These are phyloP conservation scores for Bucorvus abyssinicus DNA, from an alignment of 2,797 vertebrate genomes.

Conservation along the genomic window DNA sequence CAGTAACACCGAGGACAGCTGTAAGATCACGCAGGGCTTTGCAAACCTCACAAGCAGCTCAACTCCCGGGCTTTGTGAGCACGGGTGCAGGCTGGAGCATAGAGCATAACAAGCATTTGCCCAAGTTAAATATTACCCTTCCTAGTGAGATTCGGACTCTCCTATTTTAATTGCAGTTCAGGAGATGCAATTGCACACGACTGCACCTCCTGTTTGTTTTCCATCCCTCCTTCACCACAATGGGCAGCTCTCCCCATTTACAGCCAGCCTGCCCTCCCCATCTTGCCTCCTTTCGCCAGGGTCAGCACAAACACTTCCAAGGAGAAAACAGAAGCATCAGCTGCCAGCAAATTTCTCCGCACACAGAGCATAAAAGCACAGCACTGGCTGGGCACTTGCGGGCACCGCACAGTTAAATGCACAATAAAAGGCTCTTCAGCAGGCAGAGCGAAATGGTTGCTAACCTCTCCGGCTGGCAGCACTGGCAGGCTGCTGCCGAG, in stretches of 20 bases:
- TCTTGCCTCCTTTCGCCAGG: not conserved
- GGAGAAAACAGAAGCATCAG: not conserved
- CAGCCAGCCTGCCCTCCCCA: not conserved
- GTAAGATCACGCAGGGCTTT: too few relatives aligned
- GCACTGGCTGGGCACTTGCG: not conserved
- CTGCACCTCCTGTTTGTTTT: not conserved
- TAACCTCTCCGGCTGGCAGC: not conserved
- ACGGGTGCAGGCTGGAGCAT: not conserved
- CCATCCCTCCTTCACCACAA: not conserved
- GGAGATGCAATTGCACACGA: not conserved
- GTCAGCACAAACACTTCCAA: not conserved
- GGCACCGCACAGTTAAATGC: not conserved
- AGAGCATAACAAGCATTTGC: not conserved
- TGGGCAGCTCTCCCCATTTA: not conserved
- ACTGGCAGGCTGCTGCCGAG: not conserved
- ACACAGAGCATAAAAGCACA: not conserved
- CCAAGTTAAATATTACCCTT: conserved; percentile 37
- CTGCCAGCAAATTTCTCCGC: not conserved
- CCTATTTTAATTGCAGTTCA: not conserved
- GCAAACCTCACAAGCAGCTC: not conserved
- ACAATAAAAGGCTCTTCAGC: conserved; percentile 1
- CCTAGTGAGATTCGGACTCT: not conserved
- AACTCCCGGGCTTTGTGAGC: fast-evolving
- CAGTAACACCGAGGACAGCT: fast-evolving
- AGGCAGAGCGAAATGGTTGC: not conserved